phyloP scores from a whole-genome alignment of 2,888 invertebrate species.

The Andrena flavipes region DNA sequence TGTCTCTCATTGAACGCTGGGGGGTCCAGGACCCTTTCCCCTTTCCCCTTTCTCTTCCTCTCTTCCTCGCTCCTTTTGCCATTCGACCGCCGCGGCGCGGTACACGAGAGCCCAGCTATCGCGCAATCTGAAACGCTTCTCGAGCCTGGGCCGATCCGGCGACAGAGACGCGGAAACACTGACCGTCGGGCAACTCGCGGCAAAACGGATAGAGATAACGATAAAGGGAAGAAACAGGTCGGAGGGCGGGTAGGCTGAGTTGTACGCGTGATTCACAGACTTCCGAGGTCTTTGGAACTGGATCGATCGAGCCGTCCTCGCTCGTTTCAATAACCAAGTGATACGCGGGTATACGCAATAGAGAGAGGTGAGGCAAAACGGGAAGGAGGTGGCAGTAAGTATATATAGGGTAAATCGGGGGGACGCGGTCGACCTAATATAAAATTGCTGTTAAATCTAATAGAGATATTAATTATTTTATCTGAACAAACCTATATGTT shows the following conservation, averaged over 20 bases:
- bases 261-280: background rate
- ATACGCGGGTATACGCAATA: background rate
- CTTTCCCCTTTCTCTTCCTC: conserved; percentile 9
- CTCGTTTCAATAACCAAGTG: too few relatives aligned
- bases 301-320: background rate
- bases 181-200: background rate
- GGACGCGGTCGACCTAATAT: too few relatives aligned
- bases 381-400: background rate
- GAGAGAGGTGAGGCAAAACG: background rate
- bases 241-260: background rate
- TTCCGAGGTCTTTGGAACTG: background rate
- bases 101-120: conserved; percentile 76
- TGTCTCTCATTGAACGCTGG: conserved; percentile 84
- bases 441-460: too few relatives aligned
- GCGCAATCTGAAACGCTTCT: conserved; percentile 76
- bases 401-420: too few relatives aligned
- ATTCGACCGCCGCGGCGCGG: background rate
- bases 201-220: background rate
- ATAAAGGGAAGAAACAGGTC: background rate
- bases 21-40: conserved; percentile 76
- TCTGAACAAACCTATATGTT: too few relatives aligned
- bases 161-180: conserved; percentile 1
- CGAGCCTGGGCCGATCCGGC: conserved; percentile 18
- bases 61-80: background rate
- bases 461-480: too few relatives aligned